Base-by-base conservation (phyloP, 2,797 vertebrate species). In the Alexandromys oeconomus region DNA sequence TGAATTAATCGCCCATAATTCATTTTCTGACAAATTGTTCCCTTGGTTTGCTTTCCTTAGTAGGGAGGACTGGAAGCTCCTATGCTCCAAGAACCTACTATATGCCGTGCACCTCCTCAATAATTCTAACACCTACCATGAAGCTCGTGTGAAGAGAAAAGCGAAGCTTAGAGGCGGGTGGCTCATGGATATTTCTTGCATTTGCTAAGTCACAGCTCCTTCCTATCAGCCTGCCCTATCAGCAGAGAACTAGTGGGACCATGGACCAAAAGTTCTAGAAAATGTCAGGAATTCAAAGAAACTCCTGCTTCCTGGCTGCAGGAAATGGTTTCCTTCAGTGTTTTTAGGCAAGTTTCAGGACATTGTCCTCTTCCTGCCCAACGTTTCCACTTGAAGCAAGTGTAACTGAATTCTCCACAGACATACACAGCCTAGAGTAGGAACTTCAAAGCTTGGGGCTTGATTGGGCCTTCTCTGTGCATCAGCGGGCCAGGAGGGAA, bases 371-470 rank as follows among this genome's bases (percentile, higher is more conserved):
- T n/a, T 67, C 34, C 13, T 46, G 67, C 6, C 14, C 59, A 69
- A 9, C 12, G 54, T 59, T 77, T 61, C 65, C 34, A 31, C 15
- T 46, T 54, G 7, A 78, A 27, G 40, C 37, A 29, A 21, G 0
- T 10, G 34, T 37, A 78, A 74, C 43, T 31, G 31, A 77, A 85
- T 93, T 96, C 96, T 96, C 87, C 65, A 82, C 21, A 78, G 57
- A 77, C 65, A 40, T 82, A 82, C 95, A 79, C 54, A 92, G 63
- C 78, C 69, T 25, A 5, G 57, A 95, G 93, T 15, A 31, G 96
- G 46, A 11, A 95, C 86, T 97, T 97, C 95, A 97, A 94, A 97
- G 85, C 63, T 34, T 85, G 84, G 54, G 57, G 63, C 95, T 97
- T 95, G 93, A 97, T 89, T 79, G 77, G n/a, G 91, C 59, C 94